Base-by-base conservation (phyloP, 2,888 invertebrate species). In the Masnerella sp. region DNA sequence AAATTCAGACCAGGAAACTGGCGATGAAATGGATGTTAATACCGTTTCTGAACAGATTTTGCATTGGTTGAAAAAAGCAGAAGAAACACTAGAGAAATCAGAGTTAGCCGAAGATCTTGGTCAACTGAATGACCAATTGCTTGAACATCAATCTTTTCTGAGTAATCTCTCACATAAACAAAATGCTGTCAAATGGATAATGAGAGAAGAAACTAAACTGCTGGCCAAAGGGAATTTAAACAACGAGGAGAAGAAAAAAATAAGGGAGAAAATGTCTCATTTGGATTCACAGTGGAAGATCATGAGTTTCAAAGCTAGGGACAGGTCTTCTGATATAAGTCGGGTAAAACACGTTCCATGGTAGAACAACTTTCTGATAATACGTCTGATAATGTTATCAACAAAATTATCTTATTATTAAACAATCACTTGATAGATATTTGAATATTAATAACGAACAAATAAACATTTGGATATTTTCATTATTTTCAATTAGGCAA, bases 21-120 rank as follows among this genome's bases (percentile, higher is more conserved):
- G n/a, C n/a, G n/a, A n/a, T n/a, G n/a, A n/a, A n/a, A n/a, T n/a
- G n/a, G n/a, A n/a, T n/a, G n/a, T n/a, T n/a, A n/a, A n/a, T n/a
- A n/a, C n/a, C n/a, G 93, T 94, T n/a, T 89, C 97, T 77, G 96
- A 97, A 88, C 95, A 95, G 83, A 96, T 96, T 59, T 89, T 97
- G 36, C 93, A 95, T 0, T 94, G 97, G 92, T 89, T 97, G 69
- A 89, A 97, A 62, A 95, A 94, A 83, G 96, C 96, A 8, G 96
- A 97, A 88, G 96, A 97, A 86, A 91, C 93, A 52, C 89, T 97
- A 40, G 89, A 89, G 76, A 88, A 89, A 49, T 81, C 84, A 4
- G 84, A 84, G 1, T 79, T 82, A 0, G 82, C 81, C 1, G 42
- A 80, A 0, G 80, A 78, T 45, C 90, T 95, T 28, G 90, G 91